Percentiles rank a stretch among this genome's conserved stretches.
phyloP scores from a whole-genome alignment of 23 tunicate genomes.

The Pegea sp. region DNA sequence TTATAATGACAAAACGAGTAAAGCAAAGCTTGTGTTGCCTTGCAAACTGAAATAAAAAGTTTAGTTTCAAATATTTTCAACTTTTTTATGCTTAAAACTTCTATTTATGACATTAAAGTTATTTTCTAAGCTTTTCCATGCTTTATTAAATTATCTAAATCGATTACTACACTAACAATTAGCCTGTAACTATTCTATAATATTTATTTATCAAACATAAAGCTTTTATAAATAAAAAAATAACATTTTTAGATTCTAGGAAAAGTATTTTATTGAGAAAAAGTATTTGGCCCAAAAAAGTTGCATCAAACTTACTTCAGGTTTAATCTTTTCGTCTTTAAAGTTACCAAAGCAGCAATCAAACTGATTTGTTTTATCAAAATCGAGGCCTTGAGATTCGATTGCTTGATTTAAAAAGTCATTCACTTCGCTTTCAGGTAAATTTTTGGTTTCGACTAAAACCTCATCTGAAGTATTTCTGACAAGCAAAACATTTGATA shows the following conservation, averaged over 20 bases:
- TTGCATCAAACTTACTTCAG: constrained; percentile 19
- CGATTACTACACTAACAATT: no score
- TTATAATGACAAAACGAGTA: constrained; percentile 32
- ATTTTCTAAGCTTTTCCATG: no score
- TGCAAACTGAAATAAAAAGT: constrained; percentile 39
- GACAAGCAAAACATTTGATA: constrained; percentile 20
- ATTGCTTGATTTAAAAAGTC: constrained; percentile 83
- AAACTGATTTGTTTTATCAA: constrained; percentile 24
- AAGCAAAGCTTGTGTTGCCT: constrained; percentile 51
- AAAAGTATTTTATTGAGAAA: neutral
- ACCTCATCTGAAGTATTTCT: no score
- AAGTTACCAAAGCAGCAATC: constrained; percentile 17
- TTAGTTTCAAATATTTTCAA: no score
- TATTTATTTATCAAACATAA: no score
- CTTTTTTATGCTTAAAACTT: no score
- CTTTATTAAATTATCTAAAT: no score
- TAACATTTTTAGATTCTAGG: neutral
- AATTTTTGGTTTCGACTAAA: constrained; percentile 9
- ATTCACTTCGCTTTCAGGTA: constrained; percentile 67
- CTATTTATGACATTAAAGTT: no score
- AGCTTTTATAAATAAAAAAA: neutral
- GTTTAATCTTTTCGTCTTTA: constrained; percentile 35
- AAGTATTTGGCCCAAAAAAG: neutral
- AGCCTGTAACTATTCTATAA: no score
- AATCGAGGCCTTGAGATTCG: constrained; percentile 72